Percentiles rank a stretch among this genome's conserved stretches.
phyloP scores from a whole-genome alignment of 92 coral and sea anemone genomes.

The Epizoanthus ramosus region DNA sequence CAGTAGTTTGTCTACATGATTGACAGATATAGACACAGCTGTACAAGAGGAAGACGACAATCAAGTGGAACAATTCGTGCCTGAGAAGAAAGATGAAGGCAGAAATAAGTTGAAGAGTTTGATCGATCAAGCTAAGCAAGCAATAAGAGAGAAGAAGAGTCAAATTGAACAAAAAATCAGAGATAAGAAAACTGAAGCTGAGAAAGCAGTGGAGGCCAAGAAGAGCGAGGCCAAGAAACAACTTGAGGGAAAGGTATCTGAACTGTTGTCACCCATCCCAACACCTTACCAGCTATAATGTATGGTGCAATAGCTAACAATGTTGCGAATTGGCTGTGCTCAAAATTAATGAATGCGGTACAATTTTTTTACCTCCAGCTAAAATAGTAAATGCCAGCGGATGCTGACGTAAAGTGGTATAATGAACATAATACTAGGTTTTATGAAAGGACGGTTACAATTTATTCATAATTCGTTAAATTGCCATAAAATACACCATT shows the following conservation, averaged over 20 bases:
- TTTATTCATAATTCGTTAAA: no score
- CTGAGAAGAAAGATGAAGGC: neutral
- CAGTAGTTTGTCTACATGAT: no score
- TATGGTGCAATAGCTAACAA: neutral
- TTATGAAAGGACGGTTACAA: no score
- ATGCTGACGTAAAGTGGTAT: no score
- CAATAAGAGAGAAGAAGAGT: slow-evolving; percentile 24
- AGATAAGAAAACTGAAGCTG: slow-evolving; percentile 22
- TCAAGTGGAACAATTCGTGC: neutral
- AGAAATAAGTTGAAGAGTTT: neutral
- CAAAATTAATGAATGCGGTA: no score
- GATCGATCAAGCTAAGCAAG: neutral
- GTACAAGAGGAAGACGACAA: neutral
- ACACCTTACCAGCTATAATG: neutral
- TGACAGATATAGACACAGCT: neutral
- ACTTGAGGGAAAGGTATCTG: slow-evolving; percentile 47
- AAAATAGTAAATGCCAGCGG: no score
- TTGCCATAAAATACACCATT: no score
- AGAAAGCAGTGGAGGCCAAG: slow-evolving; percentile 28
- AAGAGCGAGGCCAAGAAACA: slow-evolving; percentile 32
- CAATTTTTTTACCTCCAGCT: no score
- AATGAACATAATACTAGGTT: no score
- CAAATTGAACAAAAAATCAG: slow-evolving; percentile 21
- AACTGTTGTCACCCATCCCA: neutral
- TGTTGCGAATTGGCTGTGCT: no score